Evolutionary conservation across 30 jellyfish, hydroid and myxozoan genomes (phyloP), one percentile per base, ranked within the genome.

Genomic region (Cassiopea andromeda): DNA sequence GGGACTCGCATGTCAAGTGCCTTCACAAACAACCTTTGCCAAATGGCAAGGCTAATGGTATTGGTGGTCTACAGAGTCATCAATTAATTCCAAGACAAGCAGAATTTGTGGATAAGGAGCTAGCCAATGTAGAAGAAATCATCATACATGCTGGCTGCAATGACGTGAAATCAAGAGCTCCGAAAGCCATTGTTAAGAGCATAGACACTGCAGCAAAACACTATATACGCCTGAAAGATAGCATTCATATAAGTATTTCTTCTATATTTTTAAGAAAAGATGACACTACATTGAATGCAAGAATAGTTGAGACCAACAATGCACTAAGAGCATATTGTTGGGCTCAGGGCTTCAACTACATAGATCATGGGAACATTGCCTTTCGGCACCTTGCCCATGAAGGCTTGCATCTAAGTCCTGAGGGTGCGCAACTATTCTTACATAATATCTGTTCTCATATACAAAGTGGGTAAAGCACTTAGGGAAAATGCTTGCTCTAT

Each of bases 1-100:
- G 89, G 6, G 89, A 81, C 19, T 81, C 89, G 17, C 89, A 81
- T 60, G 69, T 81, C 89, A 81, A 60, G 68, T 44, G 80, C 1
- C 78, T 79, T 1, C 68, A 27, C 69, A 1, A 4, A 18, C 45
- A 81, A 45, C 43, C 46, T 2, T 48, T 60, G 89, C 7, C 60
- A 17, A 12, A 58, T 43, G 44, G 16, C 77, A 43, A 8, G 2
- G 78, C 88, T 27, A 9, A 7, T 60, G 80, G 89, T 59, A 1
- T 7, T 81, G 80, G 89, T 8, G 89, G 89, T 46, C 81, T 81
- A 12, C 7, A 60, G 61, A 18, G 70, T 43, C 69, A 44, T 44
- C 89, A 81, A 66, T 2, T 50, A 2, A 58, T 58, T 3, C 2
- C 19, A 54, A 81, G 61, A 44, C 77, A 79, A 7, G 7, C 2